phyloP scores from a whole-genome alignment of 2,113 vertebrate genomes.

The Bujurquina vittata region DNA sequence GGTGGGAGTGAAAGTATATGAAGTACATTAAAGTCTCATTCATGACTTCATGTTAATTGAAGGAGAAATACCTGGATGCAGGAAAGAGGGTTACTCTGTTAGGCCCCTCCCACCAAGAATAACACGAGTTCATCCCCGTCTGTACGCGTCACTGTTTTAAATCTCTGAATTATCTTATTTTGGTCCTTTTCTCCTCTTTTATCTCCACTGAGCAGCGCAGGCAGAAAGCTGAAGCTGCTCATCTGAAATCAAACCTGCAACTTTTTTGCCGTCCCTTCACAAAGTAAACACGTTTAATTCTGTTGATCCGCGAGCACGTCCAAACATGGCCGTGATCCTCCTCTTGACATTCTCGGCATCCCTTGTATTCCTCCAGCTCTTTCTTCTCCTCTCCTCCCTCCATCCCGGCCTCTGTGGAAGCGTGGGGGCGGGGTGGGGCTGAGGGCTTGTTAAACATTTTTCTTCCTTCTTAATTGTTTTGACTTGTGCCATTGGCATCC shows the following conservation, averaged over 20 bases:
- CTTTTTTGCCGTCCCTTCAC: background rate
- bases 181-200: accelerated
- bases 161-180: background rate
- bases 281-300: slow-evolving; percentile 5
- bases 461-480: slow-evolving; percentile 97
- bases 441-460: slow-evolving; percentile 91
- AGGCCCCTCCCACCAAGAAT: background rate
- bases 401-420: slow-evolving; percentile 55
- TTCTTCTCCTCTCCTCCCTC: background rate
- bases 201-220: background rate
- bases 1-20: no score
- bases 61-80: background rate
- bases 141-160: background rate
- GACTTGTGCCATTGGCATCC: slow-evolving; percentile 96
- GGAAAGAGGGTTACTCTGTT: background rate
- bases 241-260: slow-evolving; percentile 21
- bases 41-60: accelerated
- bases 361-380: background rate
- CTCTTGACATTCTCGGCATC: slow-evolving; percentile 10
- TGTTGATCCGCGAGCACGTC: background rate
- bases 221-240: background rate
- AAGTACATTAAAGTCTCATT: background rate
- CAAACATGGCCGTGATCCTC: background rate
- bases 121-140: background rate
- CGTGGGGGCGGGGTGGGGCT: slow-evolving; percentile 53